These are phyloP conservation scores for Ophraella communa DNA, from an alignment of 2,888 invertebrate species.

Conservation along the genomic window DNA sequence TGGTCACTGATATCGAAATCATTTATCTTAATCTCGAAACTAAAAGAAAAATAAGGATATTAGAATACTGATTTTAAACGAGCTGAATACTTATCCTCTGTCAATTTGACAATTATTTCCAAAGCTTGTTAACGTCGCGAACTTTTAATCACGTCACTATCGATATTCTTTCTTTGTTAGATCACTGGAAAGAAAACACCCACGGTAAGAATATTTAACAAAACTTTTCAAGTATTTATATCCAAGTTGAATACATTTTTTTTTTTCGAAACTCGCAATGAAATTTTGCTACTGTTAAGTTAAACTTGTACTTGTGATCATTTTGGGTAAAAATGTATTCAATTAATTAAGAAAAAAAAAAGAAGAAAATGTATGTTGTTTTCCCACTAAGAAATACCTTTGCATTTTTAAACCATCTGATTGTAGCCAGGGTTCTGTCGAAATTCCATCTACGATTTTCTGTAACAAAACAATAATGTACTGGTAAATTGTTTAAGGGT, in stretches of 20 bases:
- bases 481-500: neutral
- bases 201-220: conserved; percentile 16
- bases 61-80: conserved; percentile 3
- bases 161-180: conserved; percentile 21
- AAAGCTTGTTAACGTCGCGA: conserved; percentile 6
- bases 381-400: conserved; percentile 40
- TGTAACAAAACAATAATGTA: conserved; percentile 40
- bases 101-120: neutral
- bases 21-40: conserved; percentile 7
- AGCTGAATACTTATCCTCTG: conserved; percentile 28
- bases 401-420: conserved; percentile 17
- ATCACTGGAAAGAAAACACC: conserved; percentile 34
- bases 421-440: conserved; percentile 14
- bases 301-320: too few species aligned
- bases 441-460: conserved; percentile 24
- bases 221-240: neutral
- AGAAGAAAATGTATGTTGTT: conserved; percentile 21
- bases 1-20: neutral
- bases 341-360: conserved; percentile 15
- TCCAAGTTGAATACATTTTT: conserved; percentile 23
- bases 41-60: conserved; percentile 28
- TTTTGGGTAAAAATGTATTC: conserved; percentile 33
- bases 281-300: too few species aligned
- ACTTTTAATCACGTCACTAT: conserved; percentile 19
- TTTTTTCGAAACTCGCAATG: too few species aligned